Conservation (phyloP, 2,113 vertebrate genomes). For the Percina caprodes region DNA sequence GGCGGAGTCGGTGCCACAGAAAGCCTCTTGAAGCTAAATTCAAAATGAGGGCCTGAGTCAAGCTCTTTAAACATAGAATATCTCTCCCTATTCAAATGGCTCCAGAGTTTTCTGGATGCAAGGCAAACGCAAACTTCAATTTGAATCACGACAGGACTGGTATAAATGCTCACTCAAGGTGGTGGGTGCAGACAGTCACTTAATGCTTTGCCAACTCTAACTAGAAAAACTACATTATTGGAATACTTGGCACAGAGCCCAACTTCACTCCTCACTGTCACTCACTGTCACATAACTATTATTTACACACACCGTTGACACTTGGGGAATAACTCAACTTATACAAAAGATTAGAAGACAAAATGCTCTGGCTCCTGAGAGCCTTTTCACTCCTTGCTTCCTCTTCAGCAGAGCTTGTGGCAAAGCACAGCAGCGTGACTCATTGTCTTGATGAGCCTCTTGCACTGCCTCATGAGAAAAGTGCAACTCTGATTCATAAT, state of each 20-base stretch:
- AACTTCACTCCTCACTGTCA: constrained; percentile 48
- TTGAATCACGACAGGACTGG: constrained; percentile 44
- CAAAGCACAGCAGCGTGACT: constrained; percentile 62
- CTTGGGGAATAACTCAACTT: constrained; percentile 62
- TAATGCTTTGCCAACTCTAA: constrained; percentile 55
- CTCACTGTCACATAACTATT: constrained; percentile 70
- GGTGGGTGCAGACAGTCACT: constrained; percentile 37
- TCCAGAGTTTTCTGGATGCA: constrained; percentile 41
- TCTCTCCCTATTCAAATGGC: constrained; percentile 40
- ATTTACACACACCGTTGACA: constrained; percentile 68
- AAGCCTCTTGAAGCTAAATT: constrained; percentile 65
- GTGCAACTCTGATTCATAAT: constrained; percentile 46
- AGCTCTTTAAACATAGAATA: constrained; percentile 62
- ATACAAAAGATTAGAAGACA: constrained; percentile 50
- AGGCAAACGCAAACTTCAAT: constrained; percentile 50
- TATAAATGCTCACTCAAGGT: constrained; percentile 53
- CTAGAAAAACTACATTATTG: constrained; percentile 57
- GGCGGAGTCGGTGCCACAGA: constrained; percentile 31
- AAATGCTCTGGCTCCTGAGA: constrained; percentile 49
- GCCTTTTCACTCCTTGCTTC: constrained; percentile 43
- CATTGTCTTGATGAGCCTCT: constrained; percentile 55
- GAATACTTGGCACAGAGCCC: constrained; percentile 59
- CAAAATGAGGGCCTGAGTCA: constrained; percentile 62
- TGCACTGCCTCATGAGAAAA: constrained; percentile 43
- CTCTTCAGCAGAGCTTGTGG: constrained; percentile 52